Evolutionary conservation across 37 sponge, comb jelly and placozoan genomes (phyloP).

Genomic region (Lycopodina hypogea): DNA sequence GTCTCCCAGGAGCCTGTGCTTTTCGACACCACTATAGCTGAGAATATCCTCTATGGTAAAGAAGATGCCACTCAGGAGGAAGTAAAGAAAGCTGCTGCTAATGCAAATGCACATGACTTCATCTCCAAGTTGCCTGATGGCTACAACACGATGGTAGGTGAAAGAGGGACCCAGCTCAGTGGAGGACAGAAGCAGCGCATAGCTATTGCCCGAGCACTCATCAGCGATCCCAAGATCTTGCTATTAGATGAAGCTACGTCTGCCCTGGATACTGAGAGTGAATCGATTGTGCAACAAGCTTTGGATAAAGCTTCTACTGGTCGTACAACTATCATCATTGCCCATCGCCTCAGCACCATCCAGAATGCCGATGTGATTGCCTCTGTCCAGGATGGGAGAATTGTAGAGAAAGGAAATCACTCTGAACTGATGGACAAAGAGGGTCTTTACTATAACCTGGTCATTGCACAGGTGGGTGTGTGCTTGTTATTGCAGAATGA

Average conservation of each 20-base stretch:
- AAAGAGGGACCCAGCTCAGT: constrained; percentile 78
- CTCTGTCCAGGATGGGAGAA: constrained; percentile 49
- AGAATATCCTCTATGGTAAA: constrained; percentile 75
- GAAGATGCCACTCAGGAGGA: constrained; percentile 70
- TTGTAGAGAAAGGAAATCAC: constrained; percentile 79
- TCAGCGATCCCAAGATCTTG: constrained; percentile 79
- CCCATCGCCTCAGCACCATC: constrained; percentile 85
- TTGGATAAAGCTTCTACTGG: constrained; percentile 78
- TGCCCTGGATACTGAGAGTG: constrained; percentile 90
- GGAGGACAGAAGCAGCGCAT: constrained; percentile 93
- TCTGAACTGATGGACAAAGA: constrained; percentile 59
- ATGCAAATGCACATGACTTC: constrained; percentile 82
- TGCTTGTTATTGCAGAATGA: too few relatives aligned
- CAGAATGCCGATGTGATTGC: constrained; percentile 71
- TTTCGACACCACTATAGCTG: constrained; percentile 84
- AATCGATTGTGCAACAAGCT: constrained; percentile 76
- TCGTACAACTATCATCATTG: constrained; percentile 84
- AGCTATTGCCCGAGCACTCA: constrained; percentile 87
- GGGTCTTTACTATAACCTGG: constrained; percentile 89
- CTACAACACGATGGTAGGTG: constrained; percentile 83
- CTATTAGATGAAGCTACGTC: constrained; percentile 92
- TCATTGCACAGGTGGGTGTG: constrained; percentile 56
- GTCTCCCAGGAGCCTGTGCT: constrained; percentile 92
- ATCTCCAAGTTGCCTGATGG: constrained; percentile 73
- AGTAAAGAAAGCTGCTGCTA: constrained; percentile 64